These are phyloP conservation scores for Astatoreochromis straeleni DNA, from an alignment of 2,113 vertebrate species.

Conservation along the genomic window DNA sequence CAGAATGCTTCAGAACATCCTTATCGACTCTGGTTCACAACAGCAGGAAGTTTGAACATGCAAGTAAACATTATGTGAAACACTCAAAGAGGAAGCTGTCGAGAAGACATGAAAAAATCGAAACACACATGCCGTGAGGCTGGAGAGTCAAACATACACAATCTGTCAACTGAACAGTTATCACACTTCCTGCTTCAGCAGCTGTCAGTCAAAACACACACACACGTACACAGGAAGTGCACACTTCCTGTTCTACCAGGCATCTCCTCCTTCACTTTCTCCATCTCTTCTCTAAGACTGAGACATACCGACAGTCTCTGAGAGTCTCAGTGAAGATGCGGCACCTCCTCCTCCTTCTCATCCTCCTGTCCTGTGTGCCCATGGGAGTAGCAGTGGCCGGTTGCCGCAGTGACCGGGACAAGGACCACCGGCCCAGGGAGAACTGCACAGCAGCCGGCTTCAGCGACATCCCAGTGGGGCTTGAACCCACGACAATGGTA, in stretches of 20 bases:
- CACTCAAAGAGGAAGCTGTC: background rate
- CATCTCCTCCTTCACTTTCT: background rate
- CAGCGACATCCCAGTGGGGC: background rate
- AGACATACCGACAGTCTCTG: background rate
- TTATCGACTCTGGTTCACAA: background rate
- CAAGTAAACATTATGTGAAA: background rate
- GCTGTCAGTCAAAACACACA: background rate
- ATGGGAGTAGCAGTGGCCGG: background rate
- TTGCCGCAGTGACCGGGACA: constrained; percentile 48
- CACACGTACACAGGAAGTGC: background rate
- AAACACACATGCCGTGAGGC: background rate
- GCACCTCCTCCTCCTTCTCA: constrained; percentile 10
- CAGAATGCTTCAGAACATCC: background rate
- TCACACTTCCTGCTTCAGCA: constrained; percentile 24
- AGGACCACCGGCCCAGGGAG: constrained; percentile 37
- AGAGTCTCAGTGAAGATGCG: constrained; percentile 8
- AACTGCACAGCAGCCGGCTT: constrained; percentile 57
- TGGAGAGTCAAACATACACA: background rate
- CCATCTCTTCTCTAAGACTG: background rate
- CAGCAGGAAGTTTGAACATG: background rate
- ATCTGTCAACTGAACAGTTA: background rate
- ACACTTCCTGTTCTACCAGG: constrained; percentile 12
- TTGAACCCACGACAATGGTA: constrained; percentile 46
- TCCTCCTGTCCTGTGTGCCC: background rate
- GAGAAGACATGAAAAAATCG: background rate